These are phyloP conservation scores for Eilema sororculum DNA, from an alignment of 2,888 invertebrate genomes.

Conservation along the genomic window DNA sequence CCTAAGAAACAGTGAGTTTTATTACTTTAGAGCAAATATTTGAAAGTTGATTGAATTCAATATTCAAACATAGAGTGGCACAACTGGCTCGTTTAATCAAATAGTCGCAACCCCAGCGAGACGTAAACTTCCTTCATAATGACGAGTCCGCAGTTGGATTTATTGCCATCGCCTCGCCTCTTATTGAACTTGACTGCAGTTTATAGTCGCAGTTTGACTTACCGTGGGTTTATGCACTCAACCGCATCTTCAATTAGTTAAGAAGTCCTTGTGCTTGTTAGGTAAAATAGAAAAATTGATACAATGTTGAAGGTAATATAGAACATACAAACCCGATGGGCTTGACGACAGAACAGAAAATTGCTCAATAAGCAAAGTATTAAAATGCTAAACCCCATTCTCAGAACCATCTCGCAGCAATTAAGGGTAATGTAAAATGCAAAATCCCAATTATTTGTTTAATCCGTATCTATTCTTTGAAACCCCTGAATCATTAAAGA, in stretches of 20 bases:
- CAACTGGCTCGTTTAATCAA: conserved; percentile 19
- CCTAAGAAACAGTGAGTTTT: background rate
- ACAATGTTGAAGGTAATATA: background rate
- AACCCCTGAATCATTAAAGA: conserved; percentile 29
- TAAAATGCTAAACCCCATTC: background rate
- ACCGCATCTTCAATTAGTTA: conserved; percentile 31
- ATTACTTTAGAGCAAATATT: background rate
- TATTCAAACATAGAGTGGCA: conserved; percentile 6
- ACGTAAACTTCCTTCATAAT: conserved; percentile 65
- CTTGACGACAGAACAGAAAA: too few relatives aligned
- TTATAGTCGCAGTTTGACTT: conserved; percentile 33
- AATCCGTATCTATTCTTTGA: background rate
- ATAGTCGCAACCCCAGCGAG: conserved; percentile 31
- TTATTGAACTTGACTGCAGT: conserved; percentile 45
- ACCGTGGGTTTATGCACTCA: conserved; percentile 24
- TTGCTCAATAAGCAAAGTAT: too few relatives aligned
- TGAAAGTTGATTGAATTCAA: background rate
- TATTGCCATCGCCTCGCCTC: conserved; percentile 42
- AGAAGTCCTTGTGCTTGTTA: conserved; percentile 20
- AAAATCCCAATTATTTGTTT: background rate
- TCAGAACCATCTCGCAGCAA: background rate
- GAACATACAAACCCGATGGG: too few relatives aligned
- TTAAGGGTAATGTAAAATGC: too few relatives aligned
- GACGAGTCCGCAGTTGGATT: conserved; percentile 43
- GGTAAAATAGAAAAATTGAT: background rate